phyloP scores from a whole-genome alignment of 2,113 vertebrate species.

The Kryptolebias marmoratus region DNA sequence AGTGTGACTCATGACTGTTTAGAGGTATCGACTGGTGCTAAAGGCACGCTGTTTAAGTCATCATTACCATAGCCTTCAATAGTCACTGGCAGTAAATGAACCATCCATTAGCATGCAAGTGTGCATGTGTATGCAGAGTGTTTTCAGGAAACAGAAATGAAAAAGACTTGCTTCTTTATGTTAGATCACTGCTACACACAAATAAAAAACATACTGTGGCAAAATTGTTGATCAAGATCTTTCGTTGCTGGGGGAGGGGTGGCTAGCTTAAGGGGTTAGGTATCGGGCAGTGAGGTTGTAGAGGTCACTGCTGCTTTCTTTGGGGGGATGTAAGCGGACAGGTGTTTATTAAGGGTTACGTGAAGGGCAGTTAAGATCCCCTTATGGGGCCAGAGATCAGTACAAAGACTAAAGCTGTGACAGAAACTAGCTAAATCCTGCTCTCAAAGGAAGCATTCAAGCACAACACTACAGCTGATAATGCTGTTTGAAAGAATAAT shows the following conservation, averaged over 20 bases:
- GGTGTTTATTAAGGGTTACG: no score
- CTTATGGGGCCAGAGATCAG: no score
- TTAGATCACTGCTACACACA: not conserved
- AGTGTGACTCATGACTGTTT: constrained; percentile 55
- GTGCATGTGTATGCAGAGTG: not conserved
- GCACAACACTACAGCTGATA: no score
- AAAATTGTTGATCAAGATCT: not conserved
- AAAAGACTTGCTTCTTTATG: not conserved
- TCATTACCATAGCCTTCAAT: constrained; percentile 62
- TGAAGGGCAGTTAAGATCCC: no score
- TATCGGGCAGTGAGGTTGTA: no score
- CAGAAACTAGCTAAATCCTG: no score
- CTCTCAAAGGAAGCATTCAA: no score
- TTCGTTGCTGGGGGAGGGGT: not conserved
- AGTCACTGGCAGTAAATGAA: constrained; percentile 48
- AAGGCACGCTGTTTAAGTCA: constrained; percentile 69
- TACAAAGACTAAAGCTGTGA: no score
- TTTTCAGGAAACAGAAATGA: not conserved
- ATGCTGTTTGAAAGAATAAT: no score
- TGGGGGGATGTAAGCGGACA: no score
- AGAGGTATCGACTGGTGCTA: constrained; percentile 52
- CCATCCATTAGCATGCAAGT: constrained; percentile 35
- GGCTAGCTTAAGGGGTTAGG: no score
- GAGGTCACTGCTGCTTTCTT: no score
- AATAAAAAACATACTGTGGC: not conserved